Evolutionary conservation across 2,888 invertebrate genomes (phyloP), one percentile per base, ranked within the genome.

Genomic region (Erpobdella octoculata): DNA sequence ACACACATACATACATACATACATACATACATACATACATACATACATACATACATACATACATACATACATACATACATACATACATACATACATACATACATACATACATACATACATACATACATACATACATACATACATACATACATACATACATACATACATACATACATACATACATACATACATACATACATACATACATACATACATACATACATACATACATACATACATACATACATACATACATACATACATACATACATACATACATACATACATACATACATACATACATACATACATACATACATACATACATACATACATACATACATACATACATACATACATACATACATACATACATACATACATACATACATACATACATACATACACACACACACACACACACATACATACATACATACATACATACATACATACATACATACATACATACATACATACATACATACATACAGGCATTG

Each of bases 1-100:
- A 41, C 46, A 41, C 46, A 41, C 46, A 41, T n/a, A 41, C 46
- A 41, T n/a, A 41, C 46, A 41, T n/a, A 41, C 46, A 41, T n/a
- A 41, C 46, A 41, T n/a, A 41, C 46, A 41, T n/a, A 41, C 46
- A 41, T n/a, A 41, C 46, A 41, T n/a, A 41, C 46, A 41, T n/a
- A 41, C 46, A 41, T n/a, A 41, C 46, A 41, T n/a, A 41, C 46
- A 41, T 15, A 41, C 46, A n/a, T 12, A 41, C 46, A 41, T 15
- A 41, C n/a, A n/a, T 15, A 41, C 46, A 41, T 41, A 41, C 46
- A 41, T 41, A 41, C 46, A 41, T 41, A 41, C 46, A 41, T 41
- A 41, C 46, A 41, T 41, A 41, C 46, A 41, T 41, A 41, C 46
- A 41, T 41, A 41, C 46, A 41, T 41, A 41, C 46, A 41, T 41